A percentile compares a stretch with the other conserved stretches of the same genome.
phyloP scores from a whole-genome alignment of 1,140 invertebrate species.

The Zeugodacus cucurbitae region DNA sequence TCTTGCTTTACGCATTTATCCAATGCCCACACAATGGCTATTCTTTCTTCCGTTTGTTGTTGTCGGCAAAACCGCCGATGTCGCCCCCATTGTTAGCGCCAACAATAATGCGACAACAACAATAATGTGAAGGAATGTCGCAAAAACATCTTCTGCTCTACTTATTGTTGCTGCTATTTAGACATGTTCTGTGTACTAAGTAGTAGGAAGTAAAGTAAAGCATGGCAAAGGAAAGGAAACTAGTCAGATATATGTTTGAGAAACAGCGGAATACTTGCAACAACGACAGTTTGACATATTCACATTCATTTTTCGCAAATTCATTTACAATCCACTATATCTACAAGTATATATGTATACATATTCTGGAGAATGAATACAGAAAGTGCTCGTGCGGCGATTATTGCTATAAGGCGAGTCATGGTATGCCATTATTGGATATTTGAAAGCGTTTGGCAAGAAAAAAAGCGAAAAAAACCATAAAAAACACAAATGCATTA shows the following conservation, averaged over 20 bases:
- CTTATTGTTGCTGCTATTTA: constrained; percentile 4
- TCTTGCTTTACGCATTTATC: neutral
- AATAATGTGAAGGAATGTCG: neutral
- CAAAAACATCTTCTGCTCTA: constrained; percentile 14
- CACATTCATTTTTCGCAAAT: neutral
- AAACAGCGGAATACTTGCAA: neutral
- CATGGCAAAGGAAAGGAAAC: constrained; percentile 1
- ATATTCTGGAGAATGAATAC: neutral
- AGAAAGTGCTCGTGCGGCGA: neutral
- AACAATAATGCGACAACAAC: neutral
- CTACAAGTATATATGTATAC: neutral
- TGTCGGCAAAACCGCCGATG: neutral
- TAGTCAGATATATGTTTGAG: neutral
- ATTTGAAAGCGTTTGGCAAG: neutral
- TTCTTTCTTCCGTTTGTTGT: neutral
- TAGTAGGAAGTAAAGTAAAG: neutral
- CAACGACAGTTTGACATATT: neutral
- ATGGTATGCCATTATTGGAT: constrained; percentile 29
- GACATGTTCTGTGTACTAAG: neutral
- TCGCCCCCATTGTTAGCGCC: neutral
- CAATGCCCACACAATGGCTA: neutral
- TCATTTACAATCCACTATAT: too few species aligned
- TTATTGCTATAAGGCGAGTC: neutral
- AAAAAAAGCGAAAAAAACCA: neutral
- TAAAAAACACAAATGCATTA: neutral